phyloP scores from a whole-genome alignment of 2,797 vertebrate species.

The Peromyscus eremicus region DNA sequence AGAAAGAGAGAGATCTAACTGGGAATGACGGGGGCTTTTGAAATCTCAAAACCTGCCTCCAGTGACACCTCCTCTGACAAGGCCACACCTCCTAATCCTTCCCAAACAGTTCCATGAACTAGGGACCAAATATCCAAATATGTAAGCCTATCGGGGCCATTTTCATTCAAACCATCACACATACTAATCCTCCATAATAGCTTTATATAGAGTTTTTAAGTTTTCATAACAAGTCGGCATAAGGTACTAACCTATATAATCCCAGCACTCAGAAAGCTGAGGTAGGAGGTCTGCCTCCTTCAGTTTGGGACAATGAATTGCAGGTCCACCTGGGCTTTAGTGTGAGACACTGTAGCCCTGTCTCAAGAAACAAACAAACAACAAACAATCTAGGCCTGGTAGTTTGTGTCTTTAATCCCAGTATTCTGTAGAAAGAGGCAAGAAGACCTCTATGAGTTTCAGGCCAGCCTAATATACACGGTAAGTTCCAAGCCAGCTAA shows the following conservation, averaged over 20 bases:
- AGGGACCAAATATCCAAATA: background rate
- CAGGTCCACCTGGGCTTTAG: background rate
- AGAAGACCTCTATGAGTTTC: background rate
- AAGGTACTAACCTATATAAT: background rate
- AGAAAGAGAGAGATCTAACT: too few species aligned
- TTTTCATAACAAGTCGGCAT: background rate
- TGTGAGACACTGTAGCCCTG: background rate
- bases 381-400: background rate
- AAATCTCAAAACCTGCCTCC: background rate
- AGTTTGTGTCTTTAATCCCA: background rate
- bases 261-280: background rate
- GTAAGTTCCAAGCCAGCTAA: background rate
- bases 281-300: background rate
- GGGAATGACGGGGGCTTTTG: too few species aligned
- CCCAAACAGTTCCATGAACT: background rate
- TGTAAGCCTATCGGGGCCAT: background rate
- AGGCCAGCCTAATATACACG: background rate
- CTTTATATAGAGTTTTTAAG: background rate
- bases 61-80: background rate
- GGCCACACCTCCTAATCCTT: too few species aligned
- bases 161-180: background rate
- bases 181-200: too few species aligned
- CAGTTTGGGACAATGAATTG: background rate
- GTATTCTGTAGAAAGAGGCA: background rate
- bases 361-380: background rate